These are phyloP conservation scores for Dipodomys spectabilis DNA, from an alignment of 2,113 vertebrate genomes.

Conservation along the genomic window DNA sequence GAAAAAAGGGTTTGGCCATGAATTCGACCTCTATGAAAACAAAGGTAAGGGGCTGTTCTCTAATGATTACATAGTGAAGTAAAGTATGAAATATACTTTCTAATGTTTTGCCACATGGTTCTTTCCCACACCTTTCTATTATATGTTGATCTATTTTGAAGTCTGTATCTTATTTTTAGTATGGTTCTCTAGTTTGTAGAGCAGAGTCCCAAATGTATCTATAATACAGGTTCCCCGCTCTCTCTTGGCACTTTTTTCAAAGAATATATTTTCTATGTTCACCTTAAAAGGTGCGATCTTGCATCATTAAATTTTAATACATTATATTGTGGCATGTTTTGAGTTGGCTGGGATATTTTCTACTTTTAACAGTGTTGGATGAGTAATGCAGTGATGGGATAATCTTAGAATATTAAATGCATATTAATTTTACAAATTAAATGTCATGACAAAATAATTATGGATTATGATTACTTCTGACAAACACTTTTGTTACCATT, in stretches of 20 bases:
- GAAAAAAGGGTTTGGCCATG: slow-evolving; percentile 90
- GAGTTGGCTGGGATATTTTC: slow-evolving; percentile 9
- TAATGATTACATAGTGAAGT: slow-evolving; percentile 31
- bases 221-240: not conserved
- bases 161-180: not conserved
- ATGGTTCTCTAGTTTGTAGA: not conserved
- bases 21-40: slow-evolving; percentile 96
- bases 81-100: not conserved
- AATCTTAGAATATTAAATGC: slow-evolving; percentile 26
- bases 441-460: not conserved
- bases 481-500: slow-evolving; percentile 3
- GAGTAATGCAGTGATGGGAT: slow-evolving; percentile 3
- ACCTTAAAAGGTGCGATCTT: not conserved
- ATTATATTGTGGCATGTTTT: not conserved
- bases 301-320: not conserved
- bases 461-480: not conserved
- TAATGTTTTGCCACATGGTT: not conserved
- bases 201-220: not conserved
- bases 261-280: not conserved
- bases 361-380: not conserved
- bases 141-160: not conserved
- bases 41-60: slow-evolving; percentile 92
- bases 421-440: not conserved
- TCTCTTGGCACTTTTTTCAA: not conserved
- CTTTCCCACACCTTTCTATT: not conserved